phyloP scores from a whole-genome alignment of 2,888 invertebrate species.

The Neoaliturus tenellus region DNA sequence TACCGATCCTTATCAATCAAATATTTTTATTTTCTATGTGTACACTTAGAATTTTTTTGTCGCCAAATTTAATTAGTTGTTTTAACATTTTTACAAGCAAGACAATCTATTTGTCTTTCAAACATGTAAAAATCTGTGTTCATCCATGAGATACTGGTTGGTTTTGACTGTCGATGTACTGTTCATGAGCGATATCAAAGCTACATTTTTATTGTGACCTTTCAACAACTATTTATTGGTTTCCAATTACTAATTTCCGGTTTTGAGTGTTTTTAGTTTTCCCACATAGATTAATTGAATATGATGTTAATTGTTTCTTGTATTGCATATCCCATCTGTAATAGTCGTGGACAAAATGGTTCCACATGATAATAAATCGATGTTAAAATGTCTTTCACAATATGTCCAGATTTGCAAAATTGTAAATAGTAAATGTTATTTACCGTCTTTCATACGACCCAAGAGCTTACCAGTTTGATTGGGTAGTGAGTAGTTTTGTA shows the following conservation, averaged over 20 bases:
- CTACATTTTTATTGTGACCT: no score
- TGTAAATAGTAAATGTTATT: constrained; percentile 8
- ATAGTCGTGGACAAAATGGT: neutral
- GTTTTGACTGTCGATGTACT: neutral
- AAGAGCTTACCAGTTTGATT: constrained; percentile 17
- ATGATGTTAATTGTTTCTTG: no score
- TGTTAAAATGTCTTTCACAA: constrained; percentile 30
- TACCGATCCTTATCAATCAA: neutral
- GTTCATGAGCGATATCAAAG: no score
- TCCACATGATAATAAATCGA: neutral
- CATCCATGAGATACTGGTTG: neutral
- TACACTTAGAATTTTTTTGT: neutral
- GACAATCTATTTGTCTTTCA: neutral
- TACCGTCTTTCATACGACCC: constrained; percentile 33
- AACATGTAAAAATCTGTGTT: neutral
- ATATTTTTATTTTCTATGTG: neutral
- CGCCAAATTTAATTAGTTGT: neutral
- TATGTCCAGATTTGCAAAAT: neutral
- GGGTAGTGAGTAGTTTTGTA: constrained; percentile 42
- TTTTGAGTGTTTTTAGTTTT: no score
- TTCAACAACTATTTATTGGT: no score
- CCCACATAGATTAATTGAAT: no score
- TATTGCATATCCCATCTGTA: neutral
- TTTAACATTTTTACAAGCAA: neutral
- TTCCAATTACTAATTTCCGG: no score